A percentile compares a stretch with the other conserved stretches of the same genome.
Evolutionary conservation across 2,888 invertebrate species (phyloP).

Genomic region (Taphrorychus bicolor): DNA sequence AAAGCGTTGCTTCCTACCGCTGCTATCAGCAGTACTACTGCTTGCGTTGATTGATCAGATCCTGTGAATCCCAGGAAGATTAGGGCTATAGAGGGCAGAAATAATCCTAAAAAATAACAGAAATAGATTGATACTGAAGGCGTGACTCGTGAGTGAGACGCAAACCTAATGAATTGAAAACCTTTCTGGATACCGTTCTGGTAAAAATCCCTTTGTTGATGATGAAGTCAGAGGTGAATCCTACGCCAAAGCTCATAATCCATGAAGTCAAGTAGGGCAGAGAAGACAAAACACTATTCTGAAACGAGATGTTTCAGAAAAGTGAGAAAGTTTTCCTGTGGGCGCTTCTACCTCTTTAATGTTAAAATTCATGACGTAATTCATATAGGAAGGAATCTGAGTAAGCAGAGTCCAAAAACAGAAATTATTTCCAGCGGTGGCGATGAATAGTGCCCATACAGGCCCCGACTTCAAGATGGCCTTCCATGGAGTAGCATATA

Average conservation of each 20-base stretch:
- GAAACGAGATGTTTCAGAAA: slow-evolving; percentile 1
- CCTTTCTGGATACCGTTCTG: slow-evolving; percentile 49
- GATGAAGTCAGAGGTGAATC: slow-evolving; percentile 18
- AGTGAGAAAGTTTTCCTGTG: no score
- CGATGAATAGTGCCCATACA: slow-evolving; percentile 74
- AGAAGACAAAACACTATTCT: slow-evolving; percentile 24
- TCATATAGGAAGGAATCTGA: slow-evolving; percentile 82
- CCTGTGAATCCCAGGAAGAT: slow-evolving; percentile 66
- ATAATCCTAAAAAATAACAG: slow-evolving; percentile 53
- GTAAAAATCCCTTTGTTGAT: slow-evolving; percentile 39
- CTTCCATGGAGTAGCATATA: slow-evolving; percentile 72
- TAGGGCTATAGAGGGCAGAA: slow-evolving; percentile 72
- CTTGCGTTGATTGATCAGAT: slow-evolving; percentile 64
- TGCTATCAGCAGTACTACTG: slow-evolving; percentile 69
- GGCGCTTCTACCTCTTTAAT: slow-evolving; percentile 76
- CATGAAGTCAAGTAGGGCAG: slow-evolving; percentile 24
- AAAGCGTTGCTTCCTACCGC: slow-evolving; percentile 78
- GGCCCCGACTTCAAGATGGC: slow-evolving; percentile 76
- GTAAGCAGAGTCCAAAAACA: slow-evolving; percentile 86
- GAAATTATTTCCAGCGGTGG: slow-evolving; percentile 78
- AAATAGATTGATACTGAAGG: background rate
- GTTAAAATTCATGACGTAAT: slow-evolving; percentile 72
- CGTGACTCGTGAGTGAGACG: background rate
- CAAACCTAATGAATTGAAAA: slow-evolving; percentile 40
- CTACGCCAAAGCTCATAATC: slow-evolving; percentile 21